These are phyloP conservation scores for Eurystomus glaucurus DNA, from an alignment of 2,797 vertebrate genomes.

Conservation along the genomic window DNA sequence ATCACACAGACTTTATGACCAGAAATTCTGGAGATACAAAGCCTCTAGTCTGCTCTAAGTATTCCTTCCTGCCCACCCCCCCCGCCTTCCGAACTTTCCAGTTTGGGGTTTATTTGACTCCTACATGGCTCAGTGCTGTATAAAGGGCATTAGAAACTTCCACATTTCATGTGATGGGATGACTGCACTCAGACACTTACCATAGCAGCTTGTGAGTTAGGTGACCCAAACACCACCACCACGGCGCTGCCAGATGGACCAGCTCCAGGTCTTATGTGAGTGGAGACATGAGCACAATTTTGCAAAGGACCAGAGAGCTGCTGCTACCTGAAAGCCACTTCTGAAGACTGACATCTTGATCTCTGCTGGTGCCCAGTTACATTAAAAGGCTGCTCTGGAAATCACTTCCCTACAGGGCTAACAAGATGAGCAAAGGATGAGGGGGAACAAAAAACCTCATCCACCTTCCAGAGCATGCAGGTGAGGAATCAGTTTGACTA, in stretches of 20 bases:
- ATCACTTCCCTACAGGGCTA: background rate
- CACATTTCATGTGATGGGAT: too few species aligned
- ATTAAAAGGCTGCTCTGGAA: background rate
- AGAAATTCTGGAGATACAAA: background rate
- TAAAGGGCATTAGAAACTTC: background rate
- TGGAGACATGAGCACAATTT: rapidly evolving
- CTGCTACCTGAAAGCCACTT: background rate
- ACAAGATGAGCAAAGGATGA: background rate
- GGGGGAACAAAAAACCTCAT: background rate
- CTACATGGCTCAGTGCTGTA: background rate
- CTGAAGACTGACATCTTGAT: background rate
- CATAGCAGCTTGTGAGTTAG: background rate
- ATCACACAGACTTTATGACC: background rate
- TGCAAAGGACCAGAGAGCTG: background rate
- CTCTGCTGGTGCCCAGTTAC: background rate
- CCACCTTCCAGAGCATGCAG: background rate
- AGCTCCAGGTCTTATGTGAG: background rate
- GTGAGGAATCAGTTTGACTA: background rate
- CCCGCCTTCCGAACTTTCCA: background rate
- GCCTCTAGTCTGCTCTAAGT: background rate
- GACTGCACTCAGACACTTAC: background rate
- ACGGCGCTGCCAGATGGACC: background rate
- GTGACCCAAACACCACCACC: background rate
- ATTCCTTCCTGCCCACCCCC: rapidly evolving
- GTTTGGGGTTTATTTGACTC: rapidly evolving